Evolutionary conservation across 2,797 vertebrate species (phyloP), one percentile per base, ranked within the genome.

Genomic region (Coreius guichenoti): DNA sequence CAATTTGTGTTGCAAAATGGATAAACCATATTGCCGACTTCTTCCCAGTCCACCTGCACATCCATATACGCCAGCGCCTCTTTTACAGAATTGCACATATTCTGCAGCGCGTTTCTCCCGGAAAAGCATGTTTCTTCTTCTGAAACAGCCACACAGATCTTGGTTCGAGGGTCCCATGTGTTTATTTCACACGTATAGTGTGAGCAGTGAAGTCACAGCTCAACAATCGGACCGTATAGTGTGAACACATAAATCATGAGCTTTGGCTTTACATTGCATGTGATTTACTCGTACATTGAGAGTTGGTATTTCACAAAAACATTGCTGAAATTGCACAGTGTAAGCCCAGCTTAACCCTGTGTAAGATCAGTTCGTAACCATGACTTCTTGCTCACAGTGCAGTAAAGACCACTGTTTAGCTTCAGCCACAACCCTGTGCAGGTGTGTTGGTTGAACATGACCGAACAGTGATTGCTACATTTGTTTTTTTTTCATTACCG

Each of bases 381-480:
- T 76, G 21, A 56, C 74, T 76, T 23, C 51, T 77, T 39, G n/a
- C 47, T 74, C 54, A 74, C 69, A 47, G 1, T 82, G 19, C 26
- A 63, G 43, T 33, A 63, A 63, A 82, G 17, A 13, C 56, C 16
- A 47, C 13, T 47, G 1, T 75, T 49, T 65, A 19, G 43, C 56
- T 65, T 49, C 21, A 67, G 58, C 45, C 29, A 36, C 56, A 75
- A 65, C 72, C 61, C 61, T 31, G 7, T 47, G 31, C 5, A 36
- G 29, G 17, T 36, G 43, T 75, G 43, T 39, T 54, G 47, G 9
- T 65, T 31, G 49, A 72, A 83, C 72, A 75, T 83, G 70, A n/a
- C 31, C 17, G 29, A 12, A 75, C 21, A 75, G 21, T 1, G 19
- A 26, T 65, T 49, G 8, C 56, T n/a, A 74, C 39, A 33, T 74